These are phyloP conservation scores for Suillia variegata DNA, from an alignment of 2,888 invertebrate genomes.

Conservation along the genomic window DNA sequence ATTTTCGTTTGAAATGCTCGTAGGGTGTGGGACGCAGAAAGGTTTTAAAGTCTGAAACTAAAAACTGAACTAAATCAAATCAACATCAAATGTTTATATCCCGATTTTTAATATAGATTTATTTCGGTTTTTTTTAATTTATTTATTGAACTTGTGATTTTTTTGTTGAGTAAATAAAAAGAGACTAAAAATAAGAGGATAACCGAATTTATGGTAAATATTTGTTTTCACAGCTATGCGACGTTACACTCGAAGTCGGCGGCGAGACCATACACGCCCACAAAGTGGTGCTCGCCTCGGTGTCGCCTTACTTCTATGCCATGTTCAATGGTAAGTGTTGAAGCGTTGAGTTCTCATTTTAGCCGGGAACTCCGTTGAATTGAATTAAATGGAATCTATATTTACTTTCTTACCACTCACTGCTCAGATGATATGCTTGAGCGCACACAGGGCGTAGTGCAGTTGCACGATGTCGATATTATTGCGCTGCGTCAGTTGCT, in stretches of 20 bases:
- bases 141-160: too few species aligned
- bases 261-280: constrained; percentile 72
- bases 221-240: constrained; percentile 53
- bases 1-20: too few species aligned
- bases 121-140: too few species aligned
- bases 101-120: too few species aligned
- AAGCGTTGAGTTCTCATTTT: too few species aligned
- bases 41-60: too few species aligned
- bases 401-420: background rate
- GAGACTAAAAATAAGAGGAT: too few species aligned
- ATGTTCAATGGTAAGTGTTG: constrained; percentile 65
- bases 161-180: too few species aligned
- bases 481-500: constrained; percentile 71
- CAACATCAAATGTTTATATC: too few species aligned
- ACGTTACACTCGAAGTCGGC: constrained; percentile 71
- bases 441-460: constrained; percentile 58
- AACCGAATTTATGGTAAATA: too few species aligned
- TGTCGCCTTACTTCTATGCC: constrained; percentile 78
- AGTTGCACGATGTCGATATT: constrained; percentile 64
- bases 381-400: background rate
- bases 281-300: constrained; percentile 75
- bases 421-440: constrained; percentile 61
- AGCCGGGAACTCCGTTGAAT: background rate
- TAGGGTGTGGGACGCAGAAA: too few species aligned
- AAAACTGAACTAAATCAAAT: too few species aligned